Evolutionary conservation across 2,797 vertebrate species (phyloP).

Genomic region (Lepilemur ruficaudatus): DNA sequence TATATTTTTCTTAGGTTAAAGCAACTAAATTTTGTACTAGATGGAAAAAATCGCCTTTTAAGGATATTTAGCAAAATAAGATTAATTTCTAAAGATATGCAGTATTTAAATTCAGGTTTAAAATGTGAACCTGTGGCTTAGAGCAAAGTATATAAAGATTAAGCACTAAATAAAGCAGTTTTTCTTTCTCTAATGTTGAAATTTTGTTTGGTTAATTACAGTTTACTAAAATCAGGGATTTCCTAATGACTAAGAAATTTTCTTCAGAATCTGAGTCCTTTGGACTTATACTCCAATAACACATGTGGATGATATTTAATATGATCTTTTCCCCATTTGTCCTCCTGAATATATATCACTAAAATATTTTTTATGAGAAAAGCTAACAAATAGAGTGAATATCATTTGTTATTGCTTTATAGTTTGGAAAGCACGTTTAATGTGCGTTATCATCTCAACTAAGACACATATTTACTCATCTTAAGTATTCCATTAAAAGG

Average conservation of each 20-base stretch:
- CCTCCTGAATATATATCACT: neutral
- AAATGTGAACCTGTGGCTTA: neutral
- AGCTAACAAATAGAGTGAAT: neutral
- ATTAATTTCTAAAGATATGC: neutral
- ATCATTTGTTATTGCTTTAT: neutral
- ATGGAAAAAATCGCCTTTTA: neutral
- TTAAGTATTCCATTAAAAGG: neutral
- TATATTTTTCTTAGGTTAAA: conserved; percentile 4
- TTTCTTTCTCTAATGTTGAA: conserved; percentile 26
- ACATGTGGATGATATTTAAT: neutral
- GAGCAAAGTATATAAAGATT: neutral
- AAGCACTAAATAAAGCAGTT: neutral
- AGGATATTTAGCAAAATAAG: neutral
- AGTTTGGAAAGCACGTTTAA: neutral
- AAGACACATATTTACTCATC: neutral
- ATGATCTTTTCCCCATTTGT: neutral
- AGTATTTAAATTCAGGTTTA: neutral
- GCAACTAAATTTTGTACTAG: neutral
- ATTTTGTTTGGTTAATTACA: neutral
- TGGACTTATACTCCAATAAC: neutral
- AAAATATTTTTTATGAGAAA: neutral
- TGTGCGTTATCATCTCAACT: neutral
- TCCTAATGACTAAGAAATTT: neutral
- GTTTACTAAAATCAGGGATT: neutral
- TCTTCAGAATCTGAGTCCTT: neutral